Evolutionary conservation across 2,113 vertebrate genomes (phyloP).

Genomic region (Plecotus auritus): DNA sequence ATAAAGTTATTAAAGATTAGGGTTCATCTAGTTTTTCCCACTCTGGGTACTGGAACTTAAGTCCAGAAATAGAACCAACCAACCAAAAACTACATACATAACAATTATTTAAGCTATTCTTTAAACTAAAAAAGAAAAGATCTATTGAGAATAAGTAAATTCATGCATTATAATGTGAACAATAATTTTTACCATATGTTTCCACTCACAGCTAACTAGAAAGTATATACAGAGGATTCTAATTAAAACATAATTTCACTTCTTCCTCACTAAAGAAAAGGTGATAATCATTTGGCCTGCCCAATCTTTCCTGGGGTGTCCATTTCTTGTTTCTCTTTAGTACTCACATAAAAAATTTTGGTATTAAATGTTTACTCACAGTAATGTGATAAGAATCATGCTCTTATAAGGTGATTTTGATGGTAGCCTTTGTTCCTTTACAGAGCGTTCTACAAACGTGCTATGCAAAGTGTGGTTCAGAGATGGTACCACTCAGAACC

Average conservation of each 20-base stretch:
- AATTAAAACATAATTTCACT: neutral
- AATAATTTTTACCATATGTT: neutral
- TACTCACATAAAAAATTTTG: neutral
- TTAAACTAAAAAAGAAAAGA: neutral
- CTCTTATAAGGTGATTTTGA: neutral
- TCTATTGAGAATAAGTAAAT: neutral
- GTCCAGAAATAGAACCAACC: neutral
- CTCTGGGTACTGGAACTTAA: neutral
- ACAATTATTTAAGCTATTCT: neutral
- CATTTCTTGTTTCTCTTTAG: neutral
- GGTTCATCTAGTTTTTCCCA: neutral
- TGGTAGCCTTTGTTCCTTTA: neutral
- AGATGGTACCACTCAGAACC: neutral
- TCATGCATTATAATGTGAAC: neutral
- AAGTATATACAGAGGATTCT: neutral
- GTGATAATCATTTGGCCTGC: neutral
- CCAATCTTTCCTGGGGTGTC: neutral
- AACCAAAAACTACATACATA: neutral
- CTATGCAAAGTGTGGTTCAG: neutral
- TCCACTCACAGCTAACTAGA: neutral
- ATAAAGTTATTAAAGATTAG: neutral
- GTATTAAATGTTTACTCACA: neutral
- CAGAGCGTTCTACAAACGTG: neutral
- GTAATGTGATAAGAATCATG: neutral
- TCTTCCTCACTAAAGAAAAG: neutral